Percentiles rank a stretch among this genome's conserved stretches.
Conservation (phyloP, 1,140 invertebrate species). For the Drosophila trapezifrons region DNA sequence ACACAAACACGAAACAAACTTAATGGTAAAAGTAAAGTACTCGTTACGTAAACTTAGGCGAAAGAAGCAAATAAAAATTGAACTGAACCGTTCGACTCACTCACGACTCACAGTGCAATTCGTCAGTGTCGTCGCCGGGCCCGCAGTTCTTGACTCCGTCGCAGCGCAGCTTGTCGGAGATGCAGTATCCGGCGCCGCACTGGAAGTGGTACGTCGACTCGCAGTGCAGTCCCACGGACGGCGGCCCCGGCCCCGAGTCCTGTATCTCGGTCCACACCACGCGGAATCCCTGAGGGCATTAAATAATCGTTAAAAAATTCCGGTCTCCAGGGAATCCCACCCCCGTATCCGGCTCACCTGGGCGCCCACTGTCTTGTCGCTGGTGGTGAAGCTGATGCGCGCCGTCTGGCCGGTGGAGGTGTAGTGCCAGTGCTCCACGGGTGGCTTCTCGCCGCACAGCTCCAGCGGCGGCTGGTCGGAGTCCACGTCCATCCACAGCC, state of each 20-base stretch:
- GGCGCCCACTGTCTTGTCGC: conserved; percentile 92
- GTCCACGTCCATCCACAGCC: conserved; percentile 92
- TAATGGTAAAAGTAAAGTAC: conserved; percentile 21
- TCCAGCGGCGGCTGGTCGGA: conserved; percentile 91
- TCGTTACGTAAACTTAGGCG: conserved; percentile 41
- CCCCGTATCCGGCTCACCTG: conserved; percentile 55
- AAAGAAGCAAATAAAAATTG: conserved; percentile 80
- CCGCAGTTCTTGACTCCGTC: conserved; percentile 93
- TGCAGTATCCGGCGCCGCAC: conserved; percentile 89
- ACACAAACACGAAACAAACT: conserved; percentile 54
- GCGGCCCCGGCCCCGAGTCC: conserved; percentile 84
- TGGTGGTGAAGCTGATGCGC: conserved; percentile 90
- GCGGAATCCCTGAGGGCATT: conserved; percentile 90
- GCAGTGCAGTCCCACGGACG: conserved; percentile 79
- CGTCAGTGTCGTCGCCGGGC: conserved; percentile 90
- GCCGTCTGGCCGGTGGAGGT: conserved; percentile 88
- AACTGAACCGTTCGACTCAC: conserved; percentile 84
- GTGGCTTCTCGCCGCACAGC: conserved; percentile 93
- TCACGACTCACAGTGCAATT: conserved; percentile 91
- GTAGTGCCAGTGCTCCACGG: conserved; percentile 90
- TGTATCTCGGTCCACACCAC: conserved; percentile 95
- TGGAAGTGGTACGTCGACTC: conserved; percentile 84
- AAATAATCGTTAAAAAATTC: not conserved
- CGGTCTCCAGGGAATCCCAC: rapidly evolving
- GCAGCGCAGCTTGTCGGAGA: conserved; percentile 90